Base-by-base conservation (phyloP, 2,797 vertebrate genomes). In the Anableps anableps region DNA sequence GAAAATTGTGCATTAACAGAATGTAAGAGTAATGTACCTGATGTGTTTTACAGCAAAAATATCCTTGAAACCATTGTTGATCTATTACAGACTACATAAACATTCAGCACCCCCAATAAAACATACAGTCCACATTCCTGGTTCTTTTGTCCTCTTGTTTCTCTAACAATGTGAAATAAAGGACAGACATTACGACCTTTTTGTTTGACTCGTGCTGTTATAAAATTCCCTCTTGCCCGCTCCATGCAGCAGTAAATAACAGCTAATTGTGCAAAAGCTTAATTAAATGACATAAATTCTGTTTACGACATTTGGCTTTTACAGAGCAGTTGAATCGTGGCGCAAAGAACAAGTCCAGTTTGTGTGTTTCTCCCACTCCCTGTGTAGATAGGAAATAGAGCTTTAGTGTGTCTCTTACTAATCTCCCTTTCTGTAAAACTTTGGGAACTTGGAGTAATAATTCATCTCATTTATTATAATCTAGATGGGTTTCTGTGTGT, bases 211-310 rank as follows among this genome's bases (percentile, higher is more conserved):
- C 81, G 26, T 79, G 70, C 72, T 36, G 75, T 76, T 80, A 64
- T 76, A 80, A 85, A 71, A 79, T 85, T 90, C 86, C 89, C 87
- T 75, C n/a, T 76, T 85, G 90, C 85, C 87, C 85, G 85, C 92
- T 89, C 84, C 80, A 48, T 72, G 80, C 88, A 88, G 93, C 91
- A 91, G 91, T 95, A 95, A 96, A 96, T 96, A 96, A 94, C n/a
- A 89, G 76, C 85, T 94, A 92, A 94, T 95, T 94, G 93, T 90
- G 89, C 91, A 93, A 95, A 95, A 94, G 90, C 91, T 93, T 95
- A 95, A 96, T 96, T 96, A 95, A 96, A 96, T 91, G 87, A 88
- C 93, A 95, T 95, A 94, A 96, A 96, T 96, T 93, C 86, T 92
- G 90, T 94, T 95, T 96, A 95, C 86, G 88, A 87, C 76, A 80